Conservation (phyloP, 2,797 vertebrate genomes). For the Cynopterus sphinx region DNA sequence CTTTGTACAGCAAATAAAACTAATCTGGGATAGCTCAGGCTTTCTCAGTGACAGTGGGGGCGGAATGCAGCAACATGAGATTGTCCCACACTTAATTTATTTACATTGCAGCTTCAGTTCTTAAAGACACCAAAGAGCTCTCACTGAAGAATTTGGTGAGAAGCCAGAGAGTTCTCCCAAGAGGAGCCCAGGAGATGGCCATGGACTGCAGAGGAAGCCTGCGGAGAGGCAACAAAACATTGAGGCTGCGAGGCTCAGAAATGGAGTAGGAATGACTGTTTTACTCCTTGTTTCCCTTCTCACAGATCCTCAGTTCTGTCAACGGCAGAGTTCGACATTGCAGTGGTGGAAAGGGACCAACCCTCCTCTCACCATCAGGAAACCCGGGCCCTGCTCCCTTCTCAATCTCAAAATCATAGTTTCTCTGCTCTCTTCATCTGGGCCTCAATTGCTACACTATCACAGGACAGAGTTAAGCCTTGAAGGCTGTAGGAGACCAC, state of each 20-base stretch:
- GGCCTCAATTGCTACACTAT: background rate
- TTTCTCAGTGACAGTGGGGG: background rate
- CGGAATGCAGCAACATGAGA: background rate
- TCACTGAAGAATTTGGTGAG: background rate
- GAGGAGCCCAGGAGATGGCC: background rate
- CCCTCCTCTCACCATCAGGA: background rate
- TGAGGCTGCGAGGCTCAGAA: background rate
- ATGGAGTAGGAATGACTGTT: rapidly evolving
- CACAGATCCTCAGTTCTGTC: background rate
- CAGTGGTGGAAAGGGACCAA: background rate
- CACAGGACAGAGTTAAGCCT: background rate
- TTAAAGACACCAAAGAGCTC: background rate
- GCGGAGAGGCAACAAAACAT: background rate
- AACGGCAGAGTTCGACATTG: background rate
- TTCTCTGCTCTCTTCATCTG: background rate
- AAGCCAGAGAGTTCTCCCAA: background rate
- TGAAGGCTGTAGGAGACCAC: background rate
- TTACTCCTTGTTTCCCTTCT: background rate
- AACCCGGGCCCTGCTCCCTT: background rate
- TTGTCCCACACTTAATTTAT: background rate
- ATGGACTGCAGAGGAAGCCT: background rate
- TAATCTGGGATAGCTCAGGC: background rate
- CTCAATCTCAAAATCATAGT: background rate
- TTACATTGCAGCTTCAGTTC: background rate
- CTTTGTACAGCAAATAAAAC: background rate